These are phyloP conservation scores for Drosophila oshimai DNA, from an alignment of 1,140 invertebrate species.

Conservation along the genomic window DNA sequence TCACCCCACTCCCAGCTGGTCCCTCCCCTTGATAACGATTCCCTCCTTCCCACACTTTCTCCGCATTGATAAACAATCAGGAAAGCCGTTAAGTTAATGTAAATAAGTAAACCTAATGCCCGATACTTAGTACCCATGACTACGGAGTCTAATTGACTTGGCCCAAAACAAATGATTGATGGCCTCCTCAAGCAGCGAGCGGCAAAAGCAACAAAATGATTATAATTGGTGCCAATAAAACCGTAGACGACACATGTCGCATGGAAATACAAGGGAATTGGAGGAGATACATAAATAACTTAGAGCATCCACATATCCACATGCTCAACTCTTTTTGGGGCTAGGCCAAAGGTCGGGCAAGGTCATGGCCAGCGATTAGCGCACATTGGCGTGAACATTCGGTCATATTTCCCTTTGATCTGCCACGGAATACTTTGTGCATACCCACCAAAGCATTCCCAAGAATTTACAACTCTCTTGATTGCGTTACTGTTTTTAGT, in stretches of 20 bases:
- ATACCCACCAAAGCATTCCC: background rate
- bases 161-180: constrained; percentile 63
- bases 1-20: background rate
- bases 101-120: constrained; percentile 47
- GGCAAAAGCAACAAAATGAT: constrained; percentile 8
- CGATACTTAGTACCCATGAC: constrained; percentile 54
- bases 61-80: constrained; percentile 40
- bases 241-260: constrained; percentile 55
- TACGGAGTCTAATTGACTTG: constrained; percentile 52
- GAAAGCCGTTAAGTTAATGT: constrained; percentile 50
- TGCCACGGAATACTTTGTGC: background rate
- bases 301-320: background rate
- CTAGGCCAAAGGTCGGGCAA: constrained; percentile 53
- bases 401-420: background rate
- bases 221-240: constrained; percentile 74
- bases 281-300: constrained; percentile 3
- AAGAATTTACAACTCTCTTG: constrained; percentile 11
- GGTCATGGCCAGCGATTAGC: constrained; percentile 52
- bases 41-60: background rate
- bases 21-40: background rate
- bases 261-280: constrained; percentile 27
- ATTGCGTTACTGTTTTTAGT: constrained; percentile 20
- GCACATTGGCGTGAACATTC: constrained; percentile 6
- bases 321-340: constrained; percentile 22
- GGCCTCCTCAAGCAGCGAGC: constrained; percentile 19